Percentiles rank a stretch among this genome's conserved stretches.
phyloP scores from a whole-genome alignment of 2,113 vertebrate genomes.

The Nettapus auritus region DNA sequence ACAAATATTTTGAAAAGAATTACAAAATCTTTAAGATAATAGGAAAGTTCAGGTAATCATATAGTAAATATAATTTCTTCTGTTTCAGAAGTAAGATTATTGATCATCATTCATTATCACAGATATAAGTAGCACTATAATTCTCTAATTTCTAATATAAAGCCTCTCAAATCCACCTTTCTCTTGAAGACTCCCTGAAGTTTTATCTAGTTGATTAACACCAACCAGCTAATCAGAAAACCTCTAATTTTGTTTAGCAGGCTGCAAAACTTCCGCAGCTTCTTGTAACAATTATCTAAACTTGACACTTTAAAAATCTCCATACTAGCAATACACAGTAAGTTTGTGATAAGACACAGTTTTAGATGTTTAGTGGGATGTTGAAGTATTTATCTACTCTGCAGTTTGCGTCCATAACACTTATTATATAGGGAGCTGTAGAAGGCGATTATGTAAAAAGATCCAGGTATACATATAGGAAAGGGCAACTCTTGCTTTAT shows the following conservation, averaged over 20 bases:
- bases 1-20: not conserved
- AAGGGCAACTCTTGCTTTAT: too few relatives aligned
- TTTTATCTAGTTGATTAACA: not conserved
- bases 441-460: not conserved
- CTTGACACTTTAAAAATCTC: not conserved
- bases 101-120: not conserved
- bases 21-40: not conserved
- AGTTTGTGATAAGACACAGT: not conserved
- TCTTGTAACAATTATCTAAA: not conserved
- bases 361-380: not conserved
- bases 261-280: not conserved
- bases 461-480: not conserved
- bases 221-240: not conserved
- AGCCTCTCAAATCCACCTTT: not conserved
- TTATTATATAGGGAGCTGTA: not conserved
- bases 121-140: not conserved
- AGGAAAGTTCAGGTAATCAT: not conserved
- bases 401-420: not conserved
- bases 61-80: not conserved
- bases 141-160: not conserved
- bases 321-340: not conserved
- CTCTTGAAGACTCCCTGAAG: not conserved
- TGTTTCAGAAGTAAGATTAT: not conserved
- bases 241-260: not conserved
- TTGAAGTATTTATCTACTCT: not conserved